These are phyloP conservation scores for Menura novaehollandiae DNA, from an alignment of 2,113 vertebrate genomes.

Conservation along the genomic window DNA sequence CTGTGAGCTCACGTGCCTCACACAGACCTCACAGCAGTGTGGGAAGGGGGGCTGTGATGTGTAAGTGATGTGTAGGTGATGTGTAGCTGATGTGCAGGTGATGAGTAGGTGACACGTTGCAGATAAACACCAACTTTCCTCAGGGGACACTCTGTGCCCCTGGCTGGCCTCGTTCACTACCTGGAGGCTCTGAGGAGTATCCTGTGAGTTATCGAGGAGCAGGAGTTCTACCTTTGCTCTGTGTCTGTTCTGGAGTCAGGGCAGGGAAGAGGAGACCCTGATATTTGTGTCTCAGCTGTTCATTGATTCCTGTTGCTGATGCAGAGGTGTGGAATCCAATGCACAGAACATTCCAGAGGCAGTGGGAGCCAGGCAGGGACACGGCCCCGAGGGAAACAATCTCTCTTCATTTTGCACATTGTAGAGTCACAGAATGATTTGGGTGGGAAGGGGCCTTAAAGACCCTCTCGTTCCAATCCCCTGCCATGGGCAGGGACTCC, in stretches of 20 bases:
- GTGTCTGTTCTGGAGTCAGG: neutral
- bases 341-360: neutral
- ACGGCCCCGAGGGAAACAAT: neutral
- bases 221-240: neutral
- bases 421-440: neutral
- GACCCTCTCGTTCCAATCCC: neutral
- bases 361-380: neutral
- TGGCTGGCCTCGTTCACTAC: neutral
- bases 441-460: neutral
- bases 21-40: too few relatives aligned
- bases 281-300: neutral
- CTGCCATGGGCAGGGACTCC: neutral
- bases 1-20: too few relatives aligned
- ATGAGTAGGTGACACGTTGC: fast-evolving
- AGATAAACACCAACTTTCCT: neutral
- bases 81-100: too few relatives aligned
- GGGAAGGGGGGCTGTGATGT: neutral
- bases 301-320: fast-evolving
- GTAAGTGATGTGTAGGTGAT: too few relatives aligned
- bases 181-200: neutral
- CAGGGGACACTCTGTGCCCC: fast-evolving
- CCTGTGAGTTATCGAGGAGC: neutral
- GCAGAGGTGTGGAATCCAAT: fast-evolving
- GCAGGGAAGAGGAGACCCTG: fast-evolving
- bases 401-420: neutral